Evolutionary conservation across 2,888 invertebrate species (phyloP), one percentile per base, ranked within the genome.

Genomic region (Odontocolon sp.): DNA sequence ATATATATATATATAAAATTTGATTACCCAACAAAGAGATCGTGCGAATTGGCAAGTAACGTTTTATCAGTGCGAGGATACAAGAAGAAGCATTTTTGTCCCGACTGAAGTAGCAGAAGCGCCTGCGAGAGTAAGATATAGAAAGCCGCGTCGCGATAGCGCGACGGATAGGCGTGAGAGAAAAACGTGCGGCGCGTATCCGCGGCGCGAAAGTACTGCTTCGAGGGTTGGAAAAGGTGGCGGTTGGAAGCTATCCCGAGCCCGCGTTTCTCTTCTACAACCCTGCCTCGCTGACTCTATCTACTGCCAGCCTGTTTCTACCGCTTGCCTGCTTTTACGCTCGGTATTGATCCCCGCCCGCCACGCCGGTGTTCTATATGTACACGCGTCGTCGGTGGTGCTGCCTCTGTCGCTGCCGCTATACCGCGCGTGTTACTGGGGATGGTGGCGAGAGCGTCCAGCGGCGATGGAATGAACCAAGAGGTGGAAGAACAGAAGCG

Each of bases 161-260:
- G 69, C 69, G 59, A 33, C 59, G 21, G 11, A 40, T 42, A 52
- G 52, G 40, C 50, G 69, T n/a, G 31, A 63, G 59, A 71, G 75
- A 75, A 71, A 67, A 80, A 66, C 84, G 82, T 86, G 85, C 83
- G 83, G 78, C 85, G 87, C 85, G 87, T 85, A 78, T 82, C 81
- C 85, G 84, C 85, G 87, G 83, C 87, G 86, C 87, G 86, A 86
- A 83, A 84, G 67, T 84, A 87, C 87, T 88, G 85, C 80, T 83
- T 80, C 82, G 54, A 23, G 42, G 36, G 11, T 78, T 68, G 80
- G 36, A 78, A 82, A 81, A 77, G 81, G 83, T 79, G 86, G 81
- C 77, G 69, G 77, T 71, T 68, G 23, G 9, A 23, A 26, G 50
- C 26, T 36, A 31, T 33, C 8, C 5, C 59, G 14, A 31, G 31